Evolutionary conservation across 2,113 vertebrate genomes (phyloP).

Genomic region (Festucalex cinctus): DNA sequence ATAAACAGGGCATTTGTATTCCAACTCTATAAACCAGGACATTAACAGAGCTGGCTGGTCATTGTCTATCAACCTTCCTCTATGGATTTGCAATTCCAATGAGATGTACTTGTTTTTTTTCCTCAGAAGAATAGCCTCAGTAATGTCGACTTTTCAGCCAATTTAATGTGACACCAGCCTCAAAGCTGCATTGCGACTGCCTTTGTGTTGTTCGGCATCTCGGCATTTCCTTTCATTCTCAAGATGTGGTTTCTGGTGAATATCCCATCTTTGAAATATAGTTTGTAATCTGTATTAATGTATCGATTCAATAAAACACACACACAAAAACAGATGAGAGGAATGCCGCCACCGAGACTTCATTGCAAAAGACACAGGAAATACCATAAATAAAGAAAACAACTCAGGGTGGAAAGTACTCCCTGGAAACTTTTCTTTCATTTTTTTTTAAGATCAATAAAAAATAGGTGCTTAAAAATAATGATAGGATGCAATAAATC

Average conservation of each 20-base stretch:
- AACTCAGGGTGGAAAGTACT: background rate
- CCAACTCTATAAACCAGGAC: constrained; percentile 58
- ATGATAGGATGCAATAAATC: background rate
- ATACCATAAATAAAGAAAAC: background rate
- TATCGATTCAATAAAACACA: background rate
- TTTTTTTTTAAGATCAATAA: background rate
- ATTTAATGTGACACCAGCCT: constrained; percentile 41
- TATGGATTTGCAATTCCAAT: constrained; percentile 71
- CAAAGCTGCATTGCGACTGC: constrained; percentile 24
- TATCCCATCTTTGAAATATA: constrained; percentile 14
- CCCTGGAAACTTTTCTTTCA: background rate
- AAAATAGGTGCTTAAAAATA: background rate
- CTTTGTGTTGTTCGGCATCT: constrained; percentile 18
- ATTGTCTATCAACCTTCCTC: constrained; percentile 62
- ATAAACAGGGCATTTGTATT: constrained; percentile 74
- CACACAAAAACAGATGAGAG: background rate
- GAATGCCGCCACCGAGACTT: background rate
- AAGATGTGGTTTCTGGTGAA: constrained; percentile 16
- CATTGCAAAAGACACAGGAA: background rate
- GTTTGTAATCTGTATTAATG: background rate
- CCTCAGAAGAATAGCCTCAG: constrained; percentile 35
- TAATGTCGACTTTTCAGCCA: constrained; percentile 34
- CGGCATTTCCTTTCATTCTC: constrained; percentile 14
- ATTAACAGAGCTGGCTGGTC: constrained; percentile 65
- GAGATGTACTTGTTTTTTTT: constrained; percentile 55